Conservation (phyloP, 2,888 invertebrate species). For the Habroteleia sp. region DNA sequence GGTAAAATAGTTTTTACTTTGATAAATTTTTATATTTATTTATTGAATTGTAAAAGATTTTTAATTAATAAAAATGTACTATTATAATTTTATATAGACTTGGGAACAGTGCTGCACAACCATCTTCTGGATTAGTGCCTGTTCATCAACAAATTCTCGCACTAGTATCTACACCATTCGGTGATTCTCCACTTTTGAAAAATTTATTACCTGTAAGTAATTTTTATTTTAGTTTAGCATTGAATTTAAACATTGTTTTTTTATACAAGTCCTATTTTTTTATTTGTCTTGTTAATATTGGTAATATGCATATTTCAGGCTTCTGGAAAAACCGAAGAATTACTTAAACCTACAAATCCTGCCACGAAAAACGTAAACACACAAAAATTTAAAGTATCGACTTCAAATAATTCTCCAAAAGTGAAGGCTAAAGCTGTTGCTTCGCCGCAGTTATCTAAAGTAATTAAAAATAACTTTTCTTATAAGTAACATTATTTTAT, state of each 20-base stretch:
- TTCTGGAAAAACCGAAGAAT: conserved; percentile 84
- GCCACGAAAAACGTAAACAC: conserved; percentile 85
- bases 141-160: conserved; percentile 89
- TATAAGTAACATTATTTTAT: too few relatives aligned
- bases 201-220: conserved; percentile 83
- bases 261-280: too few relatives aligned
- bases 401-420: conserved; percentile 83
- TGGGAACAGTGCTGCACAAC: conserved; percentile 73
- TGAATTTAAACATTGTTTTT: too few relatives aligned
- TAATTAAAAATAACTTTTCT: conserved; percentile 60
- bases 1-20: conserved; percentile 58
- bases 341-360: conserved; percentile 87
- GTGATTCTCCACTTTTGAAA: conserved; percentile 92
- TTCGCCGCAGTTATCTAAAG: conserved; percentile 77
- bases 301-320: too few relatives aligned
- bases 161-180: conserved; percentile 91
- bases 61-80: too few relatives aligned
- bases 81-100: too few relatives aligned
- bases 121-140: conserved; percentile 77
- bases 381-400: conserved; percentile 84
- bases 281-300: too few relatives aligned
- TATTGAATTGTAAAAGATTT: too few relatives aligned
- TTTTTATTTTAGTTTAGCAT: too few relatives aligned
- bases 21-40: neutral
- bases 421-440: conserved; percentile 82